Evolutionary conservation across 1,140 invertebrate species (phyloP), one percentile per base, ranked within the genome.

Genomic region (Eupristina koningsbergeri): DNA sequence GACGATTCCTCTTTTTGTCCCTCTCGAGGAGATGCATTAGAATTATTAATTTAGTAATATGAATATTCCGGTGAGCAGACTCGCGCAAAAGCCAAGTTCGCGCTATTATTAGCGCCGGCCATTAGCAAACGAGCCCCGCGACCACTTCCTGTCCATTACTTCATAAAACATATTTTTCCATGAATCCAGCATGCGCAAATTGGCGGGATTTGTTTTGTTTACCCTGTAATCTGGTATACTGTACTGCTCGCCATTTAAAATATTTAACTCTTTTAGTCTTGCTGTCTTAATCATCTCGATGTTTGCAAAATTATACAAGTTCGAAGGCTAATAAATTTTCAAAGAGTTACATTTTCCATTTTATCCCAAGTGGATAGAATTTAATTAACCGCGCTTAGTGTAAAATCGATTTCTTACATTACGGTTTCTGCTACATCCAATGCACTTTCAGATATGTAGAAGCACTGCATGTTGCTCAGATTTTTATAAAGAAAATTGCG

Each of bases 1-100:
- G n/a, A 13, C 53, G 22, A 3, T 3, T 26, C 19, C 26, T 58
- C 9, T 58, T 63, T 29, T 8, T 8, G 31, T 15, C 5, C 31
- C 31, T 64, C 34, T 64, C 29, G 29, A 15, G 34, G 1, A 36
- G 19, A 15, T 41, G 41, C 67, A 71, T 26, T 36, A 41, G 67
- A 71, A 71, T 71, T 39, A 71, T 71, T 71, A 71, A 71, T 71
- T 71, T 22, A 17, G 22, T 41, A 17, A 5, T 71, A 71, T 71
- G 36, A 71, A 71, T 71, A 71, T 71, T 71, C 67, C 41, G 34
- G n/a, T 19, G 73, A 47, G 39, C 17, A 73, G 26, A 9, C 47
- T 45, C 53, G 1, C 22, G 53, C 26, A 58, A 26, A 58, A 58
- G 53, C 26, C 9, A 22, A 19, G 53, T 58, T 58, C 26, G 53